A percentile compares a stretch with the other conserved stretches of the same genome.
Evolutionary conservation across 2,888 invertebrate species (phyloP).

Genomic region (Drosophila lacicola): DNA sequence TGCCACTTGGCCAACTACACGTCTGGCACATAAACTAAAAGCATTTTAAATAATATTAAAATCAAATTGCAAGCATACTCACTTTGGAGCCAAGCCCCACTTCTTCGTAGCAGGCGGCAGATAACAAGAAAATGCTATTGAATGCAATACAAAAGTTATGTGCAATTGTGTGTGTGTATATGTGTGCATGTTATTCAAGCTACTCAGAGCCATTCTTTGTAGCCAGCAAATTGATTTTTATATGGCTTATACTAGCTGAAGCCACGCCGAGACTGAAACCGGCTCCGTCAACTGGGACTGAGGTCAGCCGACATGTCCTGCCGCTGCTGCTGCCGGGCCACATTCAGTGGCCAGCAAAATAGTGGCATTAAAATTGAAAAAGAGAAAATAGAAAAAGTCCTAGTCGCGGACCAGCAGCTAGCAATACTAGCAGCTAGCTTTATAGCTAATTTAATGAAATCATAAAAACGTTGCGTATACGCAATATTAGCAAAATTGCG

Average conservation of each 20-base stretch:
- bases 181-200: conserved; percentile 17
- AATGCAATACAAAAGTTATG: conserved; percentile 49
- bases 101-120: conserved; percentile 22
- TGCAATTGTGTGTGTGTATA: conserved; percentile 9
- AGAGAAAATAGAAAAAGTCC: conserved; percentile 3
- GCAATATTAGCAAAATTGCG: conserved; percentile 26
- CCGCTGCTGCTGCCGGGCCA: conserved; percentile 24
- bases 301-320: conserved; percentile 21
- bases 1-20: conserved; percentile 17
- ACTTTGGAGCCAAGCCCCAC: background rate
- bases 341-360: conserved; percentile 22
- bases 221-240: conserved; percentile 69
- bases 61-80: conserved; percentile 62
- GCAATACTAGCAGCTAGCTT: background rate
- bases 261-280: conserved; percentile 20
- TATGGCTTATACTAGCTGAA: conserved; percentile 49
- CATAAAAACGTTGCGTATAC: conserved; percentile 46
- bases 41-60: conserved; percentile 80
- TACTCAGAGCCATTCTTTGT: conserved; percentile 39
- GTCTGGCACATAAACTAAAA: conserved; percentile 62
- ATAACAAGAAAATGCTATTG: conserved; percentile 67
- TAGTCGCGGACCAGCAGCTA: background rate
- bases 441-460: conserved; percentile 43
- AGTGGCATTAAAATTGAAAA: conserved; percentile 18
- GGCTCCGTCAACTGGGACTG: conserved; percentile 1